phyloP scores from a whole-genome alignment of 2,797 vertebrate species.

The Caiman crocodilus region DNA sequence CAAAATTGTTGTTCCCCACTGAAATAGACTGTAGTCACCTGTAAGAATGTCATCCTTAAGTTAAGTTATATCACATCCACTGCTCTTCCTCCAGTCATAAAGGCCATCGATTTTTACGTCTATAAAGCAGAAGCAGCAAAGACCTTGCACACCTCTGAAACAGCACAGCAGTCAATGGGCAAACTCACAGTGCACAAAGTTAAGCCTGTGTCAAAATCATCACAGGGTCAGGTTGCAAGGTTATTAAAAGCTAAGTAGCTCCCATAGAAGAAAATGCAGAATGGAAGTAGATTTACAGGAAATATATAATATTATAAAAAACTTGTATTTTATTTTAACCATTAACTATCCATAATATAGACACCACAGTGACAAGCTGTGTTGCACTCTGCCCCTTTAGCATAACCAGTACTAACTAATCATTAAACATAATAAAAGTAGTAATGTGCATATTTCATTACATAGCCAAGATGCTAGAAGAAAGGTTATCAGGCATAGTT shows the following conservation, averaged over 20 bases:
- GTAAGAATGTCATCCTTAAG: too few species aligned
- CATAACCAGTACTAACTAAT: background rate
- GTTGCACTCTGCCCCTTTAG: background rate
- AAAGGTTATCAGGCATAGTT: background rate
- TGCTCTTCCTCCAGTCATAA: too few species aligned
- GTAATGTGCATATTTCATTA: background rate
- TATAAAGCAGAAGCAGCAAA: too few species aligned
- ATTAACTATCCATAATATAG: background rate
- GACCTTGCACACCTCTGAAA: too few species aligned
- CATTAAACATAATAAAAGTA: too few species aligned
- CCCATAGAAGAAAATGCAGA: background rate
- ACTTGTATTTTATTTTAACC: background rate
- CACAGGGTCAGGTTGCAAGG: conserved; percentile 10
- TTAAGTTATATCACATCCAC: too few species aligned
- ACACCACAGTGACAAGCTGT: background rate
- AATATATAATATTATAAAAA: background rate
- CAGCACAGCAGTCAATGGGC: too few species aligned
- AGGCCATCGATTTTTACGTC: too few species aligned
- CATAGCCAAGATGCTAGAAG: background rate
- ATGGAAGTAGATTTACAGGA: background rate
- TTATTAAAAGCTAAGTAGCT: background rate
- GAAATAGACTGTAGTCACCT: too few species aligned
- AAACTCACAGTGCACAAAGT: too few species aligned
- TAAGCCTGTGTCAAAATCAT: background rate
- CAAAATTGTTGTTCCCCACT: too few species aligned